Conservation (phyloP, 2,113 vertebrate genomes). For the Sardina pilchardus region DNA sequence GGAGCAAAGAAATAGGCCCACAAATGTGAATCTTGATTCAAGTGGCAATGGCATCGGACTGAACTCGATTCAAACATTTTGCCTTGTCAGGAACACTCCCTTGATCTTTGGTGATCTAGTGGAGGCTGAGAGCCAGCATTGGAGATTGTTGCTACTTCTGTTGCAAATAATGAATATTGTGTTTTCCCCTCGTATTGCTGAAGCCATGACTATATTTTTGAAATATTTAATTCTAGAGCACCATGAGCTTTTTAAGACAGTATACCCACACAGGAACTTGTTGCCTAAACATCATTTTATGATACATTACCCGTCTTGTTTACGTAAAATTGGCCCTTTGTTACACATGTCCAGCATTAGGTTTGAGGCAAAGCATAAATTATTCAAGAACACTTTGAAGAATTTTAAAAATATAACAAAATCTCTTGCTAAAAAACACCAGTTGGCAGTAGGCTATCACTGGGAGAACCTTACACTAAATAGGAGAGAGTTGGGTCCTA, state of each 20-base stretch:
- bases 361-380: constrained; percentile 31
- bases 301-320: constrained; percentile 40
- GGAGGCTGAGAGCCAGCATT: constrained; percentile 18
- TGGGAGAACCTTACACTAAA: neutral
- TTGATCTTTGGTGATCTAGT: constrained; percentile 29
- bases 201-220: constrained; percentile 24
- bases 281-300: constrained; percentile 43
- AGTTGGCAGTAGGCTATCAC: constrained; percentile 19
- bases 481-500: constrained; percentile 5
- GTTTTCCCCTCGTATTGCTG: constrained; percentile 25
- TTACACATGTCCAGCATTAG: constrained; percentile 36
- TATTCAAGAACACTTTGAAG: constrained; percentile 31
- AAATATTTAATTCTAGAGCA: constrained; percentile 37
- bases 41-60: constrained; percentile 23
- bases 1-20: constrained; percentile 27
- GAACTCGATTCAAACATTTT: constrained; percentile 27
- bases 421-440: constrained; percentile 10
- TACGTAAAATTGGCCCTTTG: constrained; percentile 33
- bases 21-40: neutral
- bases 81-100: constrained; percentile 17
- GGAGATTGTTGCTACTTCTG: constrained; percentile 26
- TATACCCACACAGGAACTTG: constrained; percentile 18
- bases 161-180: constrained; percentile 37
- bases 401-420: constrained; percentile 30
- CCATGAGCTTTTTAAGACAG: constrained; percentile 24